phyloP scores from a whole-genome alignment of 2,113 vertebrate species.

The Macrotus californicus region DNA sequence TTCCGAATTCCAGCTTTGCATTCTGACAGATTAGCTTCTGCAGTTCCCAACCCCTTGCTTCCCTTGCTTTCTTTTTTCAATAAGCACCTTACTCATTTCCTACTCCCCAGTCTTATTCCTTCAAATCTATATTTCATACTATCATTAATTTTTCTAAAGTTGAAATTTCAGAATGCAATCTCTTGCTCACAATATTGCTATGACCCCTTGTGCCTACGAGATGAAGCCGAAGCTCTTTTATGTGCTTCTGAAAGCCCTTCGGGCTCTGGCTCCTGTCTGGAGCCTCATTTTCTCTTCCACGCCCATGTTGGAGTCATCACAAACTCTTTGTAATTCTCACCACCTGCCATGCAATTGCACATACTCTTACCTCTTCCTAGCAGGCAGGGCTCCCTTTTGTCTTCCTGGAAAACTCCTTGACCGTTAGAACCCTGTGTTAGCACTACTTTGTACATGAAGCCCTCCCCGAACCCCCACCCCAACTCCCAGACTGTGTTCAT shows the following conservation, averaged over 20 bases:
- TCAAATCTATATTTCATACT: background rate
- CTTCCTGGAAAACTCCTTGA: background rate
- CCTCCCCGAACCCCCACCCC: too few relatives aligned
- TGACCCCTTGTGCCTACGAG: background rate
- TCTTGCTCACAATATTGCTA: background rate
- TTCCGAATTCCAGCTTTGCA: background rate
- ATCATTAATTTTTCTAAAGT: background rate
- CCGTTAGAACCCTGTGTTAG: background rate
- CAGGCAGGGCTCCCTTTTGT: background rate
- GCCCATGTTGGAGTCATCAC: rapidly evolving
- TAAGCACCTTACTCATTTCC: background rate
- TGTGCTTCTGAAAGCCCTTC: background rate
- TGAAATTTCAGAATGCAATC: background rate
- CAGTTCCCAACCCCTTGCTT: too few relatives aligned
- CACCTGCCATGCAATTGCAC: background rate
- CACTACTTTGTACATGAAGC: background rate
- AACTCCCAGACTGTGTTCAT: background rate
- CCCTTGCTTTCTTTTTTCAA: background rate
- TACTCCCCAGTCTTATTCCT: background rate
- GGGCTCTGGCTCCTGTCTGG: background rate
- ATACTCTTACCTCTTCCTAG: background rate
- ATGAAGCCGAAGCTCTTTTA: background rate
- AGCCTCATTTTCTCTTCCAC: background rate
- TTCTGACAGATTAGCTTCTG: background rate
- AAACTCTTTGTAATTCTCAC: background rate